Conservation (phyloP, 92 coral and sea anemone species). For the Parazoanthus atlanticus region DNA sequence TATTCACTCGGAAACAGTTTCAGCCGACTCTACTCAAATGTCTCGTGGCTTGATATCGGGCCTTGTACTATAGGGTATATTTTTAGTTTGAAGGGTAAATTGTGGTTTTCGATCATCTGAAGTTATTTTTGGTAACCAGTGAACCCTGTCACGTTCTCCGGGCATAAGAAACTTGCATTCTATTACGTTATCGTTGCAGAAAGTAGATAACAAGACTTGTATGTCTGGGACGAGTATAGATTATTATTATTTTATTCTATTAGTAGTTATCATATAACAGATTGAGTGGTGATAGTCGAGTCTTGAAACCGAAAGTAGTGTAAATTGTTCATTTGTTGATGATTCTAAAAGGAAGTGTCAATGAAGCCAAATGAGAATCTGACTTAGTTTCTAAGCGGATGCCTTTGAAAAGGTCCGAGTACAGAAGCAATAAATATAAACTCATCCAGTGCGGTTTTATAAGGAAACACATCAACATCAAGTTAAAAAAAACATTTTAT, state of each 20-base stretch:
- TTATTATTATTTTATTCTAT: no score
- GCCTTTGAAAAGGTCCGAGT: background rate
- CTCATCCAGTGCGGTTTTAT: background rate
- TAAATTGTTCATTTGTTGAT: no score
- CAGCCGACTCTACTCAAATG: slow-evolving; percentile 24
- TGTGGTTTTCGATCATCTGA: background rate
- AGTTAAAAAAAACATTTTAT: no score
- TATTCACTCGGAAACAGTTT: slow-evolving; percentile 18
- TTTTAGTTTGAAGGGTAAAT: background rate
- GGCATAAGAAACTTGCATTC: background rate
- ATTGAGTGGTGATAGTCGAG: no score
- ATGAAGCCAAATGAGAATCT: background rate
- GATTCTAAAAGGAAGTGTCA: background rate
- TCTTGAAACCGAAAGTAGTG: no score
- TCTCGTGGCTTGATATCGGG: slow-evolving; percentile 37
- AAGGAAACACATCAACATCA: background rate
- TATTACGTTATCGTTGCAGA: background rate
- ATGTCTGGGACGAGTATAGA: background rate
- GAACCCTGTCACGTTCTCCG: slow-evolving; percentile 8
- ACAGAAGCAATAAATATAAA: background rate
- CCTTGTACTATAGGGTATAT: background rate
- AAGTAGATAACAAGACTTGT: background rate
- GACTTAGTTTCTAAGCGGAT: background rate
- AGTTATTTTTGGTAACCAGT: slow-evolving; percentile 29
- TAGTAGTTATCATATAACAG: no score